These are phyloP conservation scores for Synergus itoensis DNA, from an alignment of 2,888 invertebrate genomes.

Conservation along the genomic window DNA sequence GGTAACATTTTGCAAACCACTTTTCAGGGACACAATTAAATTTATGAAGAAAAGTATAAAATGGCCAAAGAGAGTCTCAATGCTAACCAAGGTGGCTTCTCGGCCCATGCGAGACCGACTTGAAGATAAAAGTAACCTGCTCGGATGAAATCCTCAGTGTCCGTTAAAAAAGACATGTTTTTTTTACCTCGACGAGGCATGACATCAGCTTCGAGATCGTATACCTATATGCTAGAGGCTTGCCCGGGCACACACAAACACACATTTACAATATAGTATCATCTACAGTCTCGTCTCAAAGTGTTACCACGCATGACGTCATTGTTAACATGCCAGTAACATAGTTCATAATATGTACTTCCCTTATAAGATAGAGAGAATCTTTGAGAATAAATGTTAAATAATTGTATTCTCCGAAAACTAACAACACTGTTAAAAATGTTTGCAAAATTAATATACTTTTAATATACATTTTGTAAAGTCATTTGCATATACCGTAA, in stretches of 20 bases:
- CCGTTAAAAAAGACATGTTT: constrained; percentile 36
- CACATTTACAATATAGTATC: neutral
- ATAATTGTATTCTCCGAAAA: too few relatives aligned
- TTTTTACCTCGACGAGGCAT: constrained; percentile 38
- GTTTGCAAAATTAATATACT: too few relatives aligned
- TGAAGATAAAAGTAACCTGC: constrained; percentile 41
- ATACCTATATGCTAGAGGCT: constrained; percentile 13
- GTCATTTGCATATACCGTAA: too few relatives aligned
- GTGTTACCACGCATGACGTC: constrained; percentile 30
- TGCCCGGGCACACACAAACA: neutral
- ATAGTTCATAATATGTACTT: neutral
- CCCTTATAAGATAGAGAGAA: neutral
- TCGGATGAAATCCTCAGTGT: constrained; percentile 36
- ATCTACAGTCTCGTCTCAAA: neutral
- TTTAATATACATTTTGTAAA: too few relatives aligned
- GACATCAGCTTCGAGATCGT: constrained; percentile 29
- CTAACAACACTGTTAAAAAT: too few relatives aligned
- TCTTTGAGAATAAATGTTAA: neutral
- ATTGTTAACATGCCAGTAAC: constrained; percentile 11
- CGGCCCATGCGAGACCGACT: constrained; percentile 34
- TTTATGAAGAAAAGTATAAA: constrained; percentile 27
- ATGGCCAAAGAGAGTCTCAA: constrained; percentile 30
- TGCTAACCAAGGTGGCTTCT: constrained; percentile 30
- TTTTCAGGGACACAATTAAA: constrained; percentile 42
- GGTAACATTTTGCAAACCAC: constrained; percentile 32